Evolutionary conservation across 2,113 vertebrate genomes (phyloP), one percentile per base, ranked within the genome.

Genomic region (Eublepharis macularius): DNA sequence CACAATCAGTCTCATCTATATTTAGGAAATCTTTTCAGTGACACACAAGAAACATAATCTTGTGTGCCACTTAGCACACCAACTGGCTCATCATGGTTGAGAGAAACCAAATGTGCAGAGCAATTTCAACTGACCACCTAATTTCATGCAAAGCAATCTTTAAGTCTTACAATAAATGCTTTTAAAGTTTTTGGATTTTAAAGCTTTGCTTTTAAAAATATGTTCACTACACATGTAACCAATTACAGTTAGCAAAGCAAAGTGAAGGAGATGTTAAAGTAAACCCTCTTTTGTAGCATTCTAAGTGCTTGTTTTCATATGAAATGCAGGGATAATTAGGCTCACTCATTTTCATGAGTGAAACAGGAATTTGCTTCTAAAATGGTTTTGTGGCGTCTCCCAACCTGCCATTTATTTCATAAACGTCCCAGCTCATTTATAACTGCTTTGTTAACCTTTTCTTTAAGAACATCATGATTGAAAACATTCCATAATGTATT

Each of bases 251-350:
- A 82, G 74, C 41, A 82, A 57, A 77, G 73, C 63, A 65, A 74
- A 65, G n/a, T 75, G 60, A 39, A 74, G 41, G 47, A 72, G 49
- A 85, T 73, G 51, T 57, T 78, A 51, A 43, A 24, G 41, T 47
- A 47, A 81, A 66, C n/a, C 57, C 26, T 13, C 41, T 77, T 63
- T 66, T 73, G 19, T 47, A 85, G 54, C 16, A 63, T 12, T 79
- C 19, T 78, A 70, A 84, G 65, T 70, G 68, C 36, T 72, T 45
- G 54, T 73, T 70, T 85, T 72, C 41, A 36, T 74, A 47, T 85
- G 66, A 72, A 85, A 85, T 60, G 51, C 39, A 79, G 54, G 76
- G 36, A 85, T 70, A 85, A 63, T 85, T 73, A 57, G 68, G n/a
- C 51, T 80, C 47, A 21, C 76, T 80, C 51, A 63, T 83, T 85